Percentiles rank a stretch among this genome's conserved stretches.
Evolutionary conservation across 1,140 invertebrate species (phyloP).

Genomic region (Bombus breviceps): DNA sequence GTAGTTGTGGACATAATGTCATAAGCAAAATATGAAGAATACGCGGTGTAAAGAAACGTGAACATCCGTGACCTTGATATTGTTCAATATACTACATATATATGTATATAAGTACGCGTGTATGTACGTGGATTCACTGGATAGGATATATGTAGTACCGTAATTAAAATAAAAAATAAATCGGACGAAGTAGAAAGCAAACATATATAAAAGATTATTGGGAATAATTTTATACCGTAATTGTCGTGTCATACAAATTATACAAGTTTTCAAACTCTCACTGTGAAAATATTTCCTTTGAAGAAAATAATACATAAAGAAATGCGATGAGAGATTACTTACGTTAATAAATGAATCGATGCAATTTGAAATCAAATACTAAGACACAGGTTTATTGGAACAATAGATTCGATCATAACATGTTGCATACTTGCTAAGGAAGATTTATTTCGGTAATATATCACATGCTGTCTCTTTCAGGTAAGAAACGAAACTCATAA

Average conservation of each 20-base stretch:
- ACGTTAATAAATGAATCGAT: not conserved
- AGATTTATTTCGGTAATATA: not conserved
- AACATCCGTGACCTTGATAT: conserved; percentile 15
- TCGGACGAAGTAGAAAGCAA: no score
- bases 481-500: not conserved
- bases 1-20: not conserved
- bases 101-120: not conserved
- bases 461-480: not conserved
- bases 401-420: not conserved
- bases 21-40: not conserved
- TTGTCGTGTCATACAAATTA: not conserved
- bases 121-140: not conserved
- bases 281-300: not conserved
- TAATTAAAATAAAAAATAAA: not conserved
- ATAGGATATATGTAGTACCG: not conserved
- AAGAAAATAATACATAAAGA: not conserved
- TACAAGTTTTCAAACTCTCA: not conserved
- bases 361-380: not conserved
- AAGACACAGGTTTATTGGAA: not conserved
- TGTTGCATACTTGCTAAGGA: not conserved
- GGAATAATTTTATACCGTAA: not conserved
- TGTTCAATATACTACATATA: not conserved
- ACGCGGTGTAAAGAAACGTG: not conserved
- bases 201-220: not conserved
- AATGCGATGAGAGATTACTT: not conserved